Evolutionary conservation across 2,888 invertebrate species (phyloP).

Genomic region (Pteria penguin): DNA sequence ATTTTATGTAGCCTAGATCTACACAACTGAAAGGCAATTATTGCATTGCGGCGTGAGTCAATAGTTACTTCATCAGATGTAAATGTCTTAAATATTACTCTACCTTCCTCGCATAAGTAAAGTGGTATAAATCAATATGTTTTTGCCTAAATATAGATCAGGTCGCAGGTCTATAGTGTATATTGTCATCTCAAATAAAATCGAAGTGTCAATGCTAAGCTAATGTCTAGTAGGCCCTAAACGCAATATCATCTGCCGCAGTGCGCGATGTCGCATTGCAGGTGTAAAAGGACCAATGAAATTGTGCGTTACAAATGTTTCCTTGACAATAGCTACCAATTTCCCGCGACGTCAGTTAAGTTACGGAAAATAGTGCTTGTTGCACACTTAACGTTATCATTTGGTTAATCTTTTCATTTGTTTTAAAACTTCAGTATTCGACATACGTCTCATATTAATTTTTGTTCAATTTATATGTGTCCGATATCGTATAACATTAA

Average conservation of each 20-base stretch:
- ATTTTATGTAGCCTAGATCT: too few relatives aligned
- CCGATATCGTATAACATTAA: too few relatives aligned
- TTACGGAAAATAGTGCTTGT: slow-evolving; percentile 30
- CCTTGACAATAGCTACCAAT: slow-evolving; percentile 16
- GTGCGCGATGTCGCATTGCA: slow-evolving; percentile 39
- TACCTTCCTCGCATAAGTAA: too few relatives aligned
- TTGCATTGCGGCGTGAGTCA: too few relatives aligned
- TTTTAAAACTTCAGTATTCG: not conserved
- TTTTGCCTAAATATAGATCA: too few relatives aligned
- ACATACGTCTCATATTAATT: not conserved
- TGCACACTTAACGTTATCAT: not conserved
- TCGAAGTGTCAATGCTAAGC: not conserved
- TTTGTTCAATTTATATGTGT: too few relatives aligned
- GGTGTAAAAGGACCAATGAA: slow-evolving; percentile 30
- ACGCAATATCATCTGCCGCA: slow-evolving; percentile 29
- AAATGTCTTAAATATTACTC: too few relatives aligned
- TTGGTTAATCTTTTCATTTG: not conserved
- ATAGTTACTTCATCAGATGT: too few relatives aligned
- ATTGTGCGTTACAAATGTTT: slow-evolving; percentile 26
- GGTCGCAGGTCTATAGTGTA: too few relatives aligned
- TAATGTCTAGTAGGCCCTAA: not conserved
- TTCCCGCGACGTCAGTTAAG: slow-evolving; percentile 27
- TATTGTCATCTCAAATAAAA: not conserved
- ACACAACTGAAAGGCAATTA: too few relatives aligned
- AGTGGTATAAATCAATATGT: too few relatives aligned